These are phyloP conservation scores for Oncorhynchus keta DNA, from an alignment of 2,113 vertebrate species.

Conservation along the genomic window DNA sequence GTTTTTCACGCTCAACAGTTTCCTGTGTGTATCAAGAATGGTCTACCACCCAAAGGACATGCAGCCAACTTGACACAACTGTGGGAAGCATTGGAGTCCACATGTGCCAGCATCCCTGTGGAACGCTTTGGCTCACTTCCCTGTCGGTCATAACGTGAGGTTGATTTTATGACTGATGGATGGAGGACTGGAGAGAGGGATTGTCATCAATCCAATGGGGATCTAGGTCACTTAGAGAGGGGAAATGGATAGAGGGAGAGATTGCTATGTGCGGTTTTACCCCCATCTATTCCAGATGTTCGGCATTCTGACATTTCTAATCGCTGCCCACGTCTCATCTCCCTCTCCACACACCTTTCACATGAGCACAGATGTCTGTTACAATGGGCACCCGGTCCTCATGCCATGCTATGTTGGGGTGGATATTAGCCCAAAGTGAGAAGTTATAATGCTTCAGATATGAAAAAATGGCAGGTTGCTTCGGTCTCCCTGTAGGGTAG, in stretches of 20 bases:
- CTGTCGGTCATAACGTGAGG: background rate
- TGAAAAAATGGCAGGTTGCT: slow-evolving; percentile 54
- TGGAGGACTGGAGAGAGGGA: background rate
- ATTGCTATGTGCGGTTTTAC: background rate
- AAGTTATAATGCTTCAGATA: slow-evolving; percentile 47
- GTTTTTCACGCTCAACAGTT: too few species aligned
- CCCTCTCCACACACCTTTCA: slow-evolving; percentile 52
- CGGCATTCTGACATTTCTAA: background rate
- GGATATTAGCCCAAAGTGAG: slow-evolving; percentile 50
- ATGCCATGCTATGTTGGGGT: slow-evolving; percentile 34
- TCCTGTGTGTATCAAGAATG: too few species aligned
- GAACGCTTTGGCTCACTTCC: background rate
- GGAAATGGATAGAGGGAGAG: background rate
- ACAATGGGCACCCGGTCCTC: too few species aligned
- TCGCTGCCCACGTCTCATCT: slow-evolving; percentile 40
- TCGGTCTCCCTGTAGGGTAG: slow-evolving; percentile 38
- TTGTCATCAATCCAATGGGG: background rate
- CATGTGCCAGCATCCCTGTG: too few species aligned
- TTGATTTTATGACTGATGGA: background rate
- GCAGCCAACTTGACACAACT: too few species aligned
- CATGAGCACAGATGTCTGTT: slow-evolving; percentile 47
- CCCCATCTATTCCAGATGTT: slow-evolving; percentile 12
- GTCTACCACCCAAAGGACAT: too few species aligned
- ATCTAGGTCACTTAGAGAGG: background rate
- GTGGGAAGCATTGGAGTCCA: too few species aligned